A percentile compares a stretch with the other conserved stretches of the same genome.
phyloP scores from a whole-genome alignment of 2,888 invertebrate genomes.

The Rhabditoides inermis region DNA sequence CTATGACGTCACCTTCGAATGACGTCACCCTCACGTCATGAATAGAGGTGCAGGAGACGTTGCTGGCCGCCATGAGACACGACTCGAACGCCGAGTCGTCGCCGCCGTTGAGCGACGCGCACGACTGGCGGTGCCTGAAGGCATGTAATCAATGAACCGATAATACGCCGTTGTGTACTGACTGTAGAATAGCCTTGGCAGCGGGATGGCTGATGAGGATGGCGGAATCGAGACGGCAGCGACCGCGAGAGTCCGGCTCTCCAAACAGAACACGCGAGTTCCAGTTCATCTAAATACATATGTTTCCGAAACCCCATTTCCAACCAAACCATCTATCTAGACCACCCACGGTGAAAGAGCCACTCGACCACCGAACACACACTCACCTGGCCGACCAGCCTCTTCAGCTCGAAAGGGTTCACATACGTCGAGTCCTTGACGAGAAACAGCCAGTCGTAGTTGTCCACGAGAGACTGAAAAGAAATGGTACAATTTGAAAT shows the following conservation, averaged over 20 bases:
- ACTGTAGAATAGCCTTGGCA: conserved; percentile 64
- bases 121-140: conserved; percentile 39
- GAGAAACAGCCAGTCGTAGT: conserved; percentile 84
- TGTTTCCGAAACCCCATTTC: not conserved
- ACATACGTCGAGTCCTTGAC: conserved; percentile 76
- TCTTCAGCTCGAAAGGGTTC: conserved; percentile 68
- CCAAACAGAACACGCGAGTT: conserved; percentile 32
- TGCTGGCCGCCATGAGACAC: conserved; percentile 42
- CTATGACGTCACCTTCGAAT: not conserved
- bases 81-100: conserved; percentile 45
- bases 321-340: not conserved
- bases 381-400: conserved; percentile 59
- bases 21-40: not conserved
- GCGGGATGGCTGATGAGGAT: conserved; percentile 79
- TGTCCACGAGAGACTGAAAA: conserved; percentile 57
- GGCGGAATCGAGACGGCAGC: conserved; percentile 67
- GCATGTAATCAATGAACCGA: no score
- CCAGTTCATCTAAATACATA: conserved; percentile 35
- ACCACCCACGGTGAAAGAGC: not conserved
- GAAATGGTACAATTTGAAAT: not conserved
- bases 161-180: conserved; percentile 2
- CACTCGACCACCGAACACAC: not conserved
- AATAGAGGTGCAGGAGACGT: conserved; percentile 33
- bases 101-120: conserved; percentile 22
- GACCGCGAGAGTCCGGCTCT: conserved; percentile 30